Evolutionary conservation across 2,113 vertebrate genomes (phyloP), one percentile per base, ranked within the genome.

Genomic region (Halcyon senegalensis): DNA sequence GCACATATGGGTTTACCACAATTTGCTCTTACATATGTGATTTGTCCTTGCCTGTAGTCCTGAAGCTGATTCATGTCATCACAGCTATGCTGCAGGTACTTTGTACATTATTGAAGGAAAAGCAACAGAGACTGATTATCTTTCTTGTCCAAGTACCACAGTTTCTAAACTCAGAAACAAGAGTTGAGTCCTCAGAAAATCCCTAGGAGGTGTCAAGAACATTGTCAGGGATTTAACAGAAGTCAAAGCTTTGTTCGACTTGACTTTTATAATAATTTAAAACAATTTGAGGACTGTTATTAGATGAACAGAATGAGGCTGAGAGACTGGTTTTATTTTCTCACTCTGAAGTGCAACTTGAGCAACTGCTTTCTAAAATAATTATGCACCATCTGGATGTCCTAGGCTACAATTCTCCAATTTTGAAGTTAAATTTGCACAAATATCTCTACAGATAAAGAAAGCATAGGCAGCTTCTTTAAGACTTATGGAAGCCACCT

Each of bases 401-500:
- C 23, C 8, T 20, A 72, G 11, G 6, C 9, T 56, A 7, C 11
- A 87, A 33, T 3, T 0, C 10, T 5, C 2, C 25, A 43, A 63
- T 31, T 69, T 66, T 6, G 4, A 46, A 50, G 28, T 50, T 50
- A 70, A 39, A 55, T 89, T 79, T 68, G 4, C 6, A 72, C 46
- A 92, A 75, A 7, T 43, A 43, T 0, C 9, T 72, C 16, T 63
- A 8, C 28, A 73, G 15, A 7, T 12, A 62, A 43, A 15, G 21
- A 44, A 69, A 62, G 10, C 6, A 56, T 6, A 73, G 13, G 4
- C 31, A 73, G 7, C 21, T 53, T 12, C n/a, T 82, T 28, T 31
- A 74, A 30, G 44, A 74, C 6, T 44, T 78, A n/a, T 0, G 4
- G 37, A 72, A 81, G 18, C 2, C 27, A 48, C 9, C 5, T 51